Base-by-base conservation (phyloP, 2,888 invertebrate species). In the Panzeria rudis region DNA sequence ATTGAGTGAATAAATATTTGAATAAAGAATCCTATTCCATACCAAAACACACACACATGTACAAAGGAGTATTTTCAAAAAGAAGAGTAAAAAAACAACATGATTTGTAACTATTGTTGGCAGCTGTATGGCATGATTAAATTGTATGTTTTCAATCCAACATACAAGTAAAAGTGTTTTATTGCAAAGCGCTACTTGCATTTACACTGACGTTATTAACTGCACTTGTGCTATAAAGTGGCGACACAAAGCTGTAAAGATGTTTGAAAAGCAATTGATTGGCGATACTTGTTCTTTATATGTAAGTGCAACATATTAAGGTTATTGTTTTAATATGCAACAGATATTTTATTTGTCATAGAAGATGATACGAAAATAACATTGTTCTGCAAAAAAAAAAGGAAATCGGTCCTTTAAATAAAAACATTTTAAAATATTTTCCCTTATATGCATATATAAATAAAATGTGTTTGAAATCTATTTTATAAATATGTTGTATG, bases 81-180 rank as follows among this genome's bases (percentile, higher is more conserved):
- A 20, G 38, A 15, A 69, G 35, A 44, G n/a, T 11, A 8, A 20
- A 15, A 29, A 69, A 25, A 15, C 38, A 32, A 32, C 32, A 44
- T 68, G 47, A 77, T 68, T 35, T 59, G 17, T 17, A 20, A 44
- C 41, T 52, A 64, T 75, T 75, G 52, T 75, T 75, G 50, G 5
- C 52, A 54, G 23, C 17, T 41, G 38, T 41, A 75, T 25, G 25
- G n/a, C 61, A 38, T 25, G 25, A 73, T 50, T 59, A 29, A 8
- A 59, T 15, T 73, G 35, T 47, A 25, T 44, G 20, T 59, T 56
- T 1, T 41, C 0, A 29, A 20, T 44, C 5, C 35, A 8, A 35
- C 35, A 35, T 23, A 1, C 23, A 38, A 9, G 38, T 54, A 13
- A 25, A 71, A 17, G 0, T 3, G 1, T 17, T 71, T 3, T 32